Percentiles rank a stretch among this genome's conserved stretches.
phyloP scores from a whole-genome alignment of 2,113 vertebrate genomes.

The Paralichthys olivaceus region DNA sequence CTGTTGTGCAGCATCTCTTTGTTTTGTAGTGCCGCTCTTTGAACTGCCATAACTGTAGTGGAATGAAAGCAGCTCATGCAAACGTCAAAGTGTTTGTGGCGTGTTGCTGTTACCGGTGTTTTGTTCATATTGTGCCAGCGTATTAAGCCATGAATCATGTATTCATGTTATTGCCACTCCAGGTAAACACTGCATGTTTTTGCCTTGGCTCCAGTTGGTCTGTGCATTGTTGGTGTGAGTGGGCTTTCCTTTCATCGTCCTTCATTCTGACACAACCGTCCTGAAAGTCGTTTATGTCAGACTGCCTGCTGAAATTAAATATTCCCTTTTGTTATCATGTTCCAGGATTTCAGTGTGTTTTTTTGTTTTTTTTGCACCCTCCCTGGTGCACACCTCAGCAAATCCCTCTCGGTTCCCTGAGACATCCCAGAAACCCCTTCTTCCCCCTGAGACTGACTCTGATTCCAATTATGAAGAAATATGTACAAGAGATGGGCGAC shows the following conservation, averaged over 20 bases:
- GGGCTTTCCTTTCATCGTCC: conserved; percentile 25
- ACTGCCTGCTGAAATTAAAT: conserved; percentile 34
- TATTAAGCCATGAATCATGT: conserved; percentile 27
- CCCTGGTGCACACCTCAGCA: conserved; percentile 30
- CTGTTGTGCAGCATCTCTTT: conserved; percentile 32
- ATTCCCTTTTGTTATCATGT: conserved; percentile 8
- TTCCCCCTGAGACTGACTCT: conserved; percentile 52
- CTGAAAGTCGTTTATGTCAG: conserved; percentile 33
- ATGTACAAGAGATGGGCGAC: conserved; percentile 67
- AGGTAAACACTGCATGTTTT: conserved; percentile 24
- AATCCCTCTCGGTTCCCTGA: conserved; percentile 43
- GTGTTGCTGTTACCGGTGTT: conserved; percentile 16
- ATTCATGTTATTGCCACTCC: conserved; percentile 31
- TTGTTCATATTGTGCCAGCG: conserved; percentile 31
- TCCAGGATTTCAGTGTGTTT: conserved; percentile 6
- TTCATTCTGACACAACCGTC: conserved; percentile 21
- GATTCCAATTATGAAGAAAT: conserved; percentile 79
- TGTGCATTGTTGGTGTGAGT: conserved; percentile 15
- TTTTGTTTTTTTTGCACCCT: conserved; percentile 12
- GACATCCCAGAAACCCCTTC: conserved; percentile 41
- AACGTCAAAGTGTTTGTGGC: conserved; percentile 15
- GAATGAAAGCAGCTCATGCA: conserved; percentile 30
- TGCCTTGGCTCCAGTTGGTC: not conserved
- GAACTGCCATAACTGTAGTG: conserved; percentile 10
- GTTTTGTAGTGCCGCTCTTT: conserved; percentile 28